Evolutionary conservation across 1,140 invertebrate species (phyloP), one percentile per base, ranked within the genome.

Genomic region (Conopomorpha cramerella): DNA sequence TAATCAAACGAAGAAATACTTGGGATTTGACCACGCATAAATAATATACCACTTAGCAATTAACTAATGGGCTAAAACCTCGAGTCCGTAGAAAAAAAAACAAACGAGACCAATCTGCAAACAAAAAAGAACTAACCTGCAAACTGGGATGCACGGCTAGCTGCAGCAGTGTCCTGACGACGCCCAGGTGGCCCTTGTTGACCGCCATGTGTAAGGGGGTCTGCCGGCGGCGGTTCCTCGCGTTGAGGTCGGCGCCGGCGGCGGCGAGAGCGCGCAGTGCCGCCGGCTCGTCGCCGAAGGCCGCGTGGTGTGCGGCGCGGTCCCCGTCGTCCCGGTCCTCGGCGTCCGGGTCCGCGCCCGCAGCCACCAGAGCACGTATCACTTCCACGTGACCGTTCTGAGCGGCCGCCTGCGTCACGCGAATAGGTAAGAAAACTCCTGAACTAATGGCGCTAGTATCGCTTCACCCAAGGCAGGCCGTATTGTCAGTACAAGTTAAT

Each of bases 261-360:
- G 86, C 84, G 16, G 91, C 89, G 4, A 96, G 73, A 23, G 93
- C 79, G 41, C 91, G 85, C 57, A 95, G 87, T 1, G 94, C 92
- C 1, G 84, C 86, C 0, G 93, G 89, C 68, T 96, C 93, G 78
- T 96, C 93, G 0, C 95, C 96, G 81, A 98, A 98, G 0, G 95
- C 95, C 16, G 95, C 95, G 81, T 98, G 95, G 79, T 98, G 96
- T 12, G 96, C 93, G 2, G 95, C 94, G 46, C 94, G 81, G 77
- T 98, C 95, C 2, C 96, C 96, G 77, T 98, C 95, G 72, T 96
- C 93, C 78, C 96, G 96, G 67, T 98, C 95, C 83, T 96, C 94
- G 26, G 95, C 92, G 79, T 97, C 95, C 38, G 95, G 91, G 57
- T 97, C 92, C 1, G 93, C 91, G 46, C 88, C 86, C 41, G 90